Evolutionary conservation across 2,888 invertebrate species (phyloP).

Genomic region (Rhamnusium bicolor): DNA sequence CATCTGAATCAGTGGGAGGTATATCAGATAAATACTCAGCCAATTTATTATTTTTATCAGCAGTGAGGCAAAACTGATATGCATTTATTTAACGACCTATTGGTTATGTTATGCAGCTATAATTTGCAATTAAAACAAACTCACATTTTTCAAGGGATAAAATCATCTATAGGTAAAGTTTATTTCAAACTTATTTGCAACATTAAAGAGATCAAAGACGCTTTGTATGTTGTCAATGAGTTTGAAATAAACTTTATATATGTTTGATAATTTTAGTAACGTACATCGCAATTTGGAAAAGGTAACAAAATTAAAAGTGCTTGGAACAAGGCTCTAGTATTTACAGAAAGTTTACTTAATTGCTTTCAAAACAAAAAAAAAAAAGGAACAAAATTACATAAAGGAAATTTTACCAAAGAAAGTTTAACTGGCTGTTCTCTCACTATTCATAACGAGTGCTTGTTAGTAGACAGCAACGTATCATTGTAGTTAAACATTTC

Average conservation of each 20-base stretch:
- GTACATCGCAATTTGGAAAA: not conserved
- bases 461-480: too few relatives aligned
- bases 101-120: not conserved
- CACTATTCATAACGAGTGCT: conserved; percentile 2
- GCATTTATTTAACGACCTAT: not conserved
- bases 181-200: too few relatives aligned
- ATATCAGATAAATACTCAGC: not conserved
- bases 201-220: too few relatives aligned
- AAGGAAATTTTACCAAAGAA: not conserved
- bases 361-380: too few relatives aligned
- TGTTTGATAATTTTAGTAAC: too few relatives aligned
- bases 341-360: not conserved
- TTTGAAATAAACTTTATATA: too few relatives aligned
- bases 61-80: not conserved
- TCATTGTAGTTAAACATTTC: conserved; percentile 6
- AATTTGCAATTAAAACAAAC: too few relatives aligned
- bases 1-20: not conserved
- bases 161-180: too few relatives aligned
- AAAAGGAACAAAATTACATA: not conserved
- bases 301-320: not conserved
- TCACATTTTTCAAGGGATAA: too few relatives aligned
- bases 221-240: too few relatives aligned
- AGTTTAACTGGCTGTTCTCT: not conserved
- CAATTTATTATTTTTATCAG: not conserved
- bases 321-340: too few relatives aligned